Evolutionary conservation across 2,797 vertebrate species (phyloP).

Genomic region (Zalophus californianus): DNA sequence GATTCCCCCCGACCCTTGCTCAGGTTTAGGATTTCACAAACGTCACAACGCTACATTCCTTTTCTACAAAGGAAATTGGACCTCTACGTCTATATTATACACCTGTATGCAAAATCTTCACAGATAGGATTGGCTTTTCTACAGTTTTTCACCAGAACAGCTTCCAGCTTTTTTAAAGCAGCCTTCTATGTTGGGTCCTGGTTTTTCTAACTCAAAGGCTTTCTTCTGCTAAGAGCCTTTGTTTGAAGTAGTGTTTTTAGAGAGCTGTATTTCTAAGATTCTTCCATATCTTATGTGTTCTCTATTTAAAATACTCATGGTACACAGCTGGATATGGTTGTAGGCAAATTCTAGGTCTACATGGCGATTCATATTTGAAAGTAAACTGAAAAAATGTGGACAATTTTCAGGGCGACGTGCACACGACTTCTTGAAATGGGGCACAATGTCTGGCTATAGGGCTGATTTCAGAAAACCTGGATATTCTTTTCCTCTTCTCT

Average conservation of each 20-base stretch:
- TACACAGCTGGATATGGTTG: conserved; percentile 42
- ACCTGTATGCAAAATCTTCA: conserved; percentile 34
- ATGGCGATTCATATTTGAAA: conserved; percentile 31
- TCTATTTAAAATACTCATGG: conserved; percentile 14
- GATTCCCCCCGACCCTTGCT: not conserved
- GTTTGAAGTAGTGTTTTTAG: conserved; percentile 1
- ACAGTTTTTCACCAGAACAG: not conserved
- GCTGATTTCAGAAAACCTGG: not conserved
- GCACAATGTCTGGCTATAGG: not conserved
- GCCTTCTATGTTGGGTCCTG: not conserved
- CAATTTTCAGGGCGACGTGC: not conserved
- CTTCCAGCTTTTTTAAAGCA: conserved; percentile 47
- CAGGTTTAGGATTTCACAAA: conserved; percentile 78
- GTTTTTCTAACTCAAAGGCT: conserved; percentile 46
- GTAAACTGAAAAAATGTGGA: not conserved
- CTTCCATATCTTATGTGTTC: conserved; percentile 18
- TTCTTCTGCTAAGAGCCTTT: conserved; percentile 22
- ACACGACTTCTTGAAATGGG: not conserved
- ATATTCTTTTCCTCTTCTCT: not conserved
- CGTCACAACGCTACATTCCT: conserved; percentile 69
- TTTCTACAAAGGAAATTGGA: conserved; percentile 61
- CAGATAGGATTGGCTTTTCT: conserved; percentile 9
- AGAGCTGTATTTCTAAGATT: conserved; percentile 26
- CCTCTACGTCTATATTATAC: conserved; percentile 22
- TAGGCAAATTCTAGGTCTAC: not conserved